These are phyloP conservation scores for Egretta garzetta DNA, from an alignment of 2,113 vertebrate species.

Conservation along the genomic window DNA sequence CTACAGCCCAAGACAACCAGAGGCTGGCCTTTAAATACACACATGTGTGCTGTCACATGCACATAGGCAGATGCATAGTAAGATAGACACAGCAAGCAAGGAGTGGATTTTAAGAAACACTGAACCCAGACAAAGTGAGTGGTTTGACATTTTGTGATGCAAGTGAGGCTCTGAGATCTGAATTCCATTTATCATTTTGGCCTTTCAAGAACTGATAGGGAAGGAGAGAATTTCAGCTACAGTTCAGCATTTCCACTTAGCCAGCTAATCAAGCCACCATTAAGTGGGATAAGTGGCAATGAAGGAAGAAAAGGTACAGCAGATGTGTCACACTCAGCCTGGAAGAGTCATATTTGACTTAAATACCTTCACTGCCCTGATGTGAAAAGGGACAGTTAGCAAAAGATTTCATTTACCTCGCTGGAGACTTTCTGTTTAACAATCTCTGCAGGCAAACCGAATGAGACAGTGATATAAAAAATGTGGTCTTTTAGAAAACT, in stretches of 20 bases:
- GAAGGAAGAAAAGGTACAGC: slow-evolving; percentile 32
- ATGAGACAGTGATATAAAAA: background rate
- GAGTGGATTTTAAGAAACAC: background rate
- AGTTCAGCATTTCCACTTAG: slow-evolving; percentile 37
- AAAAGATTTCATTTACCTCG: slow-evolving; percentile 14
- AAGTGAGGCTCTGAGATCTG: slow-evolving; percentile 24
- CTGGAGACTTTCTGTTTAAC: background rate
- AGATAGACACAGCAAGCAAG: background rate
- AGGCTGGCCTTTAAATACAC: background rate
- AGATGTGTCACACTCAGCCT: slow-evolving; percentile 16
- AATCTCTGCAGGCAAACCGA: background rate
- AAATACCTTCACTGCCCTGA: slow-evolving; percentile 14
- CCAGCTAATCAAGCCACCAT: background rate
- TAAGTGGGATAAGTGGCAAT: slow-evolving; percentile 36
- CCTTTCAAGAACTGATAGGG: slow-evolving; percentile 38
- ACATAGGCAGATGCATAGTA: background rate
- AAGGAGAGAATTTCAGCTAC: slow-evolving; percentile 25
- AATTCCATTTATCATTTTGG: slow-evolving; percentile 29
- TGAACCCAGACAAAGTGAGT: background rate
- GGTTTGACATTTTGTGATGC: slow-evolving; percentile 33
- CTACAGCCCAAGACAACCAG: background rate
- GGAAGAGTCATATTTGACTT: slow-evolving; percentile 36
- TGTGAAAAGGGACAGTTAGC: slow-evolving; percentile 13
- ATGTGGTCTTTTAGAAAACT: background rate
- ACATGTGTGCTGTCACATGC: background rate